These are phyloP conservation scores for Asobara japonica DNA, from an alignment of 1,140 invertebrate genomes.

Conservation along the genomic window DNA sequence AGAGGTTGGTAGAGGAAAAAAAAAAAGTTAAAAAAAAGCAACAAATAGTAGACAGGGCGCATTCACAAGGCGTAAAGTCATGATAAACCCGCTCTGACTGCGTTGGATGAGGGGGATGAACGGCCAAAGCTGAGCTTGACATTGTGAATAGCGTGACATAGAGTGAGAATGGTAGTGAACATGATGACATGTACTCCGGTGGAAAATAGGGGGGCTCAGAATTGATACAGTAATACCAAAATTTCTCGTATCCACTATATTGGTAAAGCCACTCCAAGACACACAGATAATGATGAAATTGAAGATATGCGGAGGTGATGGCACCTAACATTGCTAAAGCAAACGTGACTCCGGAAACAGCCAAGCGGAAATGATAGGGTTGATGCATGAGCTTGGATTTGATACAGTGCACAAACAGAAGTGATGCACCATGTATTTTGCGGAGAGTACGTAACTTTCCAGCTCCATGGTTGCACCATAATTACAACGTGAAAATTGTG, in stretches of 20 bases:
- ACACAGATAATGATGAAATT: conserved; percentile 40
- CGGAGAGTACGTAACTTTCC: background rate
- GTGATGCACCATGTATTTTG: background rate
- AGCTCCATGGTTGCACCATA: background rate
- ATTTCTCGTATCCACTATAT: background rate
- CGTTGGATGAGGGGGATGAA: conserved; percentile 33
- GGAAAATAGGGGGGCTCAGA: background rate
- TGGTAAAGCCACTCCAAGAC: background rate
- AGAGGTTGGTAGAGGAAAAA: too few species aligned
- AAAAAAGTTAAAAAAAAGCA: background rate
- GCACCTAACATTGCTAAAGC: conserved; percentile 19
- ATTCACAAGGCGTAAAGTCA: conserved; percentile 45
- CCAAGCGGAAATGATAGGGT: conserved; percentile 48
- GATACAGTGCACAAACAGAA: conserved; percentile 35
- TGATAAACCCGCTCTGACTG: conserved; percentile 42
- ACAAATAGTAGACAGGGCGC: conserved; percentile 25
- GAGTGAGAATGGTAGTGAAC: background rate
- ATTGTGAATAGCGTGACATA: background rate
- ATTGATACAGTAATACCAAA: background rate
- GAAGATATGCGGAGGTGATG: conserved; percentile 33
- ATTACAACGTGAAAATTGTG: background rate
- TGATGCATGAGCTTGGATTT: conserved; percentile 46
- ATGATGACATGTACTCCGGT: background rate
- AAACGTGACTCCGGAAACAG: conserved; percentile 39
- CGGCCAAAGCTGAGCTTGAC: conserved; percentile 12